Base-by-base conservation (phyloP, 1,140 invertebrate genomes). In the Microplitis demolitor region DNA sequence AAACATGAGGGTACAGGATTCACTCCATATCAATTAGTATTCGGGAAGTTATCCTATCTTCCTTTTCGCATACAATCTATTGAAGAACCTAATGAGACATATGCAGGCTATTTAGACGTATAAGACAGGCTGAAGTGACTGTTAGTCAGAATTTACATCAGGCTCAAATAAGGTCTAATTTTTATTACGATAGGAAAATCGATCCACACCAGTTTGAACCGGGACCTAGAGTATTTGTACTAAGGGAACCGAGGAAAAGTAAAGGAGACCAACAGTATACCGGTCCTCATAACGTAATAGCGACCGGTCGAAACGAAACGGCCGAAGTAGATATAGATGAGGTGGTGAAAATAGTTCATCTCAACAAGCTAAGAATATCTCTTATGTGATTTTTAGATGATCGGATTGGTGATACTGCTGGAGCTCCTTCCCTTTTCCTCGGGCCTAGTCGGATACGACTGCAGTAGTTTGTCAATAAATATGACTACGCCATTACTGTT, bases 1-100 rank as follows among this genome's bases (percentile, higher is more conserved):
- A 35, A 45, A 61, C 68, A 70, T 31, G 56, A 70, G 61, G 58
- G 35, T 34, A 62, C 37, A n/a, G n/a, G n/a, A n/a, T n/a, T n/a
- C n/a, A n/a, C n/a, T n/a, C n/a, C n/a, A n/a, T n/a, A n/a, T n/a
- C 31, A 70, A 34, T 51, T 70, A 62, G 68, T 70, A 4, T 70
- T 62, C 35, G 68, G 58, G 14, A 70, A 50, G 24, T 6, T 50
- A 45, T 16, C 68, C 5, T 13, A 58, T 9, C 35, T 70, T 33
- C 68, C 68, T 31, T 70, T 58, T 58, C 13, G 14, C 3, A 31
- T 45, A 11, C 39, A 33, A 33, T 4, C 14, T 11, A 24, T 45
- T 3, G 24, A 24, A 9, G 63, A 66, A 14, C 5, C 39, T 16
- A 50, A 14, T 35, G 33, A 35, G 50, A 66, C 63, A 3, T 66